Evolutionary conservation across 2,888 invertebrate genomes (phyloP).

Genomic region (Pseudococcus viburni): DNA sequence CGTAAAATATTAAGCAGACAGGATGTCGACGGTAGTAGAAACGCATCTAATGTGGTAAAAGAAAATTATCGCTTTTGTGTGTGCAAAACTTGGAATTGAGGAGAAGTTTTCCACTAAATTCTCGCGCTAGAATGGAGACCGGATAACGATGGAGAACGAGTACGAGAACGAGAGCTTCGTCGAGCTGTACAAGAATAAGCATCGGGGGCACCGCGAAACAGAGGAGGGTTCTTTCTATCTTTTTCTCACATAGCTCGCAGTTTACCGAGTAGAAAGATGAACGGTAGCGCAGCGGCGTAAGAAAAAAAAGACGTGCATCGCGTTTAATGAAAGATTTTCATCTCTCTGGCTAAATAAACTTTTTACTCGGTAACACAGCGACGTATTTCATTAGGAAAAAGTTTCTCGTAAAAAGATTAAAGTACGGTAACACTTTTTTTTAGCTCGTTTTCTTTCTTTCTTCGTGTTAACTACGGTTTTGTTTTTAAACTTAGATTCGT

Average conservation of each 20-base stretch:
- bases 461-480: neutral
- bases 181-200: neutral
- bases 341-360: constrained; percentile 50
- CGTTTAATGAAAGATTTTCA: constrained; percentile 53
- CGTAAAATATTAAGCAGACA: constrained; percentile 39
- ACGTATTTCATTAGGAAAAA: constrained; percentile 52
- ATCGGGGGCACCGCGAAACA: neutral
- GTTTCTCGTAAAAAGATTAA: constrained; percentile 38
- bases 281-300: neutral
- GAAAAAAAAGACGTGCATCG: constrained; percentile 49
- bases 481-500: constrained; percentile 14
- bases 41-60: constrained; percentile 52
- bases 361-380: constrained; percentile 24
- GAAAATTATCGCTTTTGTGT: constrained; percentile 47
- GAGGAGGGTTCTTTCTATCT: no score
- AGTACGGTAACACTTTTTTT: constrained; percentile 36
- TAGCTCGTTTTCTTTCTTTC: neutral
- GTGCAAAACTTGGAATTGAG: constrained; percentile 12
- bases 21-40: constrained; percentile 39
- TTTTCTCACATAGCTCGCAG: no score
- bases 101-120: constrained; percentile 49
- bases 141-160: neutral
- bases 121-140: constrained; percentile 46
- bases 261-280: no score
- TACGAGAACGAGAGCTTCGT: neutral